Base-by-base conservation (phyloP, 2,888 invertebrate species). In the Pomacea canaliculata region DNA sequence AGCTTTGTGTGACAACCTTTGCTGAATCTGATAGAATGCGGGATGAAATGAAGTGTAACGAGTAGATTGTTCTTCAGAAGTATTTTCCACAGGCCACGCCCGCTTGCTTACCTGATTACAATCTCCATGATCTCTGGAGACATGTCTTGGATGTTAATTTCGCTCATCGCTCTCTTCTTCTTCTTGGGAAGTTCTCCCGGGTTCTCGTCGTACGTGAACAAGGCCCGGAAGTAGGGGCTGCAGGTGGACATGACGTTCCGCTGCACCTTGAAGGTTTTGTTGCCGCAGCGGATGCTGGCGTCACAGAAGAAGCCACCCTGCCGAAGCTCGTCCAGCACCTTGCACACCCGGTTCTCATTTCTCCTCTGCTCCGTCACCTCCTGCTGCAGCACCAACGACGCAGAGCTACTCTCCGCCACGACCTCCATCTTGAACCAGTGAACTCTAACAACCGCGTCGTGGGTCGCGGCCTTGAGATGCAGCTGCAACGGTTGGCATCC, bases 161-260 rank as follows among this genome's bases (percentile, higher is more conserved):
- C 83, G 66, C 79, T 79, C 70, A 83, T 76, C 13, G 78, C 70
- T 9, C 82, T 80, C 75, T 85, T 94, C 84, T 93, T 93, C 81
- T 94, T 91, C 27, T 74, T 67, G 48, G 65, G 37, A 3, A n/a
- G 16, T 13, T 56, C 70, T 18, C 65, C 65, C 5, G 74, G 18
- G 7, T 56, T 62, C 18, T 74, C 69, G 1, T 56, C 12, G 69
- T 74, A 74, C 75, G 96, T 96, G 90, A 96, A 96, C 46, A 96
- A 91, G 71, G 95, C 94, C 90, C 96, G 95, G 92, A 97, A 97
- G 92, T 96, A 97, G 68, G 95, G 94, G 89, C 97, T 97, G 92
- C 96, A 96, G 80, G 96, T 95, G 16, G 89, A 87, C 84, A 89
- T 83, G 70, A 90, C 83, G 71, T 86, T 87, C 72, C 88, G 94